These are phyloP conservation scores for Platynereis dumerilii DNA, from an alignment of 2,888 invertebrate species.

Conservation along the genomic window DNA sequence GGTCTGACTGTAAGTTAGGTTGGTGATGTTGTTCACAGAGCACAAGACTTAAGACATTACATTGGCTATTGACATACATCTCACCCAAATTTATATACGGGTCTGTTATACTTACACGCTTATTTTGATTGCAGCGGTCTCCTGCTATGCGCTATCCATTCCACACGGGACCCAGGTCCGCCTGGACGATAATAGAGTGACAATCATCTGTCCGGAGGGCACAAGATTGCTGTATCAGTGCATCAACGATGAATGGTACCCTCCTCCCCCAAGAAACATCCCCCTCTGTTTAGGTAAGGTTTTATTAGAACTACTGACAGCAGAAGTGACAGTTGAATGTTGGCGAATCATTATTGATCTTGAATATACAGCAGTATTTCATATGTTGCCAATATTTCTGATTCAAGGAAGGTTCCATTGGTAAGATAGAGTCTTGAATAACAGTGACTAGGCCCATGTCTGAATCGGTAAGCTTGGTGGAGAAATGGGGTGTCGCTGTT, in stretches of 20 bases:
- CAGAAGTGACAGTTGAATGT: not conserved
- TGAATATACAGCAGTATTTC: not conserved
- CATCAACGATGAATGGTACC: not conserved
- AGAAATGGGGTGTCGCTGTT: no score
- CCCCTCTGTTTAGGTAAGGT: conserved; percentile 1
- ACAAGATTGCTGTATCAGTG: not conserved
- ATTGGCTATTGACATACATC: no score
- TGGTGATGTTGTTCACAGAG: no score
- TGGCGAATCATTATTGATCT: not conserved
- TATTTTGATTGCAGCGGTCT: not conserved
- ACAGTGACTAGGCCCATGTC: no score
- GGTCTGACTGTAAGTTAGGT: no score
- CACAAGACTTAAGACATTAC: no score
- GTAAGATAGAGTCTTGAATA: no score
- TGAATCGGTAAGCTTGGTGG: no score
- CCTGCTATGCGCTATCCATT: not conserved
- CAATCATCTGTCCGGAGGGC: conserved; percentile 5
- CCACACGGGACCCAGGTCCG: conserved; percentile 2
- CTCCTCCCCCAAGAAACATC: not conserved
- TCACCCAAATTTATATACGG: no score
- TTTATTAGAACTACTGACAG: not conserved
- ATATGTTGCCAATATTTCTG: not conserved
- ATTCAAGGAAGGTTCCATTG: no score
- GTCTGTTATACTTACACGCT: not conserved
- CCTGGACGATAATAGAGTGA: not conserved